Evolutionary conservation across 2,888 invertebrate genomes (phyloP).

Genomic region (Acronicta psi): DNA sequence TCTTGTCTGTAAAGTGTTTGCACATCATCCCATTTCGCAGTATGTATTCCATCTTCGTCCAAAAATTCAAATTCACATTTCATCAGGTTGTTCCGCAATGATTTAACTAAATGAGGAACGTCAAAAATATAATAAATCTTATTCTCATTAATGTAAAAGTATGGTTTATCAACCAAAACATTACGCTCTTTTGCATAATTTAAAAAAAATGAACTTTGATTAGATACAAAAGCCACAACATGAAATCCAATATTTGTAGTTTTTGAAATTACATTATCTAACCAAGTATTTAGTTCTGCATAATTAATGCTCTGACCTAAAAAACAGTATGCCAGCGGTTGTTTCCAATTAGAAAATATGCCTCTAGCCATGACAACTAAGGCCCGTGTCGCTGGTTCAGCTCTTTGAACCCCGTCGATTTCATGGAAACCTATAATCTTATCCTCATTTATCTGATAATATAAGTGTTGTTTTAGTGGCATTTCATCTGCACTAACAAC

Average conservation of each 20-base stretch:
- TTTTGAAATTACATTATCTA: background rate
- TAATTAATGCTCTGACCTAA: conserved; percentile 1
- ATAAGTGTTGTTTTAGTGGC: background rate
- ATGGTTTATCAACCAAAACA: background rate
- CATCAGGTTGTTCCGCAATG: background rate
- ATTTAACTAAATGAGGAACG: background rate
- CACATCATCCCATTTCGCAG: background rate
- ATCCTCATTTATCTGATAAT: background rate
- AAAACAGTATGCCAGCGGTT: background rate
- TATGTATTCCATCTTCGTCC: background rate
- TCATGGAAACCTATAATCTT: background rate
- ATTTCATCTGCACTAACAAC: background rate
- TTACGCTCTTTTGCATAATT: background rate
- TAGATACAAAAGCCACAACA: background rate
- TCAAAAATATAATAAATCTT: background rate
- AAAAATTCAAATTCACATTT: conserved; percentile 1
- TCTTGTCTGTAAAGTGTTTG: background rate
- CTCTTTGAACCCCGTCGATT: background rate
- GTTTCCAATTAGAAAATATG: background rate
- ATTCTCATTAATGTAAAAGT: background rate
- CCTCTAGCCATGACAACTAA: background rate
- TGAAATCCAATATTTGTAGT: background rate
- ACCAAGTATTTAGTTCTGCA: background rate
- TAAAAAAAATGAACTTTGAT: background rate
- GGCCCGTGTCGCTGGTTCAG: background rate